A percentile compares a stretch with the other conserved stretches of the same genome.
phyloP scores from a whole-genome alignment of 1,140 invertebrate genomes.

The Pemphigus obesinymphae region DNA sequence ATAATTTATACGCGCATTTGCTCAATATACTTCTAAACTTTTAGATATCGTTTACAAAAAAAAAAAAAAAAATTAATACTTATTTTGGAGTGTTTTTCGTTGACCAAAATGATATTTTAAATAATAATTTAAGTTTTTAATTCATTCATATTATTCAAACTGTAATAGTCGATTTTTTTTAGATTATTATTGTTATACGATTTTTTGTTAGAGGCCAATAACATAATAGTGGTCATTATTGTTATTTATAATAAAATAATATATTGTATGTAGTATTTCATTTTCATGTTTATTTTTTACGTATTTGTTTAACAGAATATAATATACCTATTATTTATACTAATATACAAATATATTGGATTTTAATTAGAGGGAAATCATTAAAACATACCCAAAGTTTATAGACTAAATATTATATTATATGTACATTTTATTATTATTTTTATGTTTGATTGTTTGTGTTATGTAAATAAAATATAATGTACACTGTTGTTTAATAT shows the following conservation, averaged over 20 bases:
- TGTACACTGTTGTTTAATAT: conserved; percentile 24
- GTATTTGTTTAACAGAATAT: conserved; percentile 7
- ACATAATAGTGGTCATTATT: conserved; percentile 6
- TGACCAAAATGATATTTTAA: conserved; percentile 1
- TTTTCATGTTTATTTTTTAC: conserved; percentile 10
- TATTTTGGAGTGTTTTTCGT: background rate
- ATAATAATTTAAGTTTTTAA: background rate
- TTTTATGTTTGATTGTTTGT: conserved; percentile 20
- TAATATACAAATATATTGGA: conserved; percentile 33
- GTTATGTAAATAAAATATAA: conserved; percentile 39
- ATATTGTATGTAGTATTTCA: background rate
- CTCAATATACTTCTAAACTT: conserved; percentile 25
- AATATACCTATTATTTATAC: conserved; percentile 7
- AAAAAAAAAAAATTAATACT: too few relatives aligned
- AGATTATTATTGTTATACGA: conserved; percentile 7
- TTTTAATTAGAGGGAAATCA: conserved; percentile 21
- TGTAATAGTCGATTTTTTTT: background rate
- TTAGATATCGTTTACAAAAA: background rate
- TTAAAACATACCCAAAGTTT: conserved; percentile 4
- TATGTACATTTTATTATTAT: conserved; percentile 22
- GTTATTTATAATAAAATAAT: background rate
- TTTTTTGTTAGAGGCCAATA: background rate
- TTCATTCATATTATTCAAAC: background rate
- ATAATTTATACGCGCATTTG: background rate
- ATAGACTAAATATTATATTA: conserved; percentile 27